Conservation (phyloP, 2,113 vertebrate species). For the Etheostoma cragini region DNA sequence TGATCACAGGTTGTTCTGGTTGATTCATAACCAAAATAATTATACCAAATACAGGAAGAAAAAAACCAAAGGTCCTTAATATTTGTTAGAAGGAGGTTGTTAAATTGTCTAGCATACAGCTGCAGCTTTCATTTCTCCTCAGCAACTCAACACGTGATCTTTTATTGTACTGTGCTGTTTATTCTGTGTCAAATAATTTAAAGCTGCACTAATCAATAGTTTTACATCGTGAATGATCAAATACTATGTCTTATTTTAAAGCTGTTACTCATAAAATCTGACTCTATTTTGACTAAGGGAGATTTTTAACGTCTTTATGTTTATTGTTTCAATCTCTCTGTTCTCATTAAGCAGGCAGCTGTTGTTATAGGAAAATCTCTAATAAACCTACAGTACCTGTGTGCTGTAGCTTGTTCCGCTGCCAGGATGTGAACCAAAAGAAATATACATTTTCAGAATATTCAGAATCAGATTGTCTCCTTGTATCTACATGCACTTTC, state of each 20-base stretch:
- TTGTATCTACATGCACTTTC: constrained; percentile 11
- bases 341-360: not conserved
- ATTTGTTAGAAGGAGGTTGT: not conserved
- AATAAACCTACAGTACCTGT: no score
- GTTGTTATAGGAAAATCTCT: not conserved
- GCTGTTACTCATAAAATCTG: not conserved
- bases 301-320: not conserved
- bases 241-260: not conserved
- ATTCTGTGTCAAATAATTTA: not conserved
- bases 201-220: not conserved
- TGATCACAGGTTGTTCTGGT: constrained; percentile 9
- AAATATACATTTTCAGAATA: not conserved
- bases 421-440: not conserved
- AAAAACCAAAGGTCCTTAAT: not conserved
- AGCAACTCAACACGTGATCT: not conserved
- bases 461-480: constrained; percentile 15
- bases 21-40: not conserved
- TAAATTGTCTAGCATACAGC: not conserved
- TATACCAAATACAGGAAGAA: not conserved
- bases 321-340: not conserved
- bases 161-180: not conserved
- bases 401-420: not conserved
- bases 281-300: not conserved
- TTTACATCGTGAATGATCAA: not conserved
- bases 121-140: not conserved